Conservation (phyloP, 2,113 vertebrate species). For the Cryptotis parvus region DNA sequence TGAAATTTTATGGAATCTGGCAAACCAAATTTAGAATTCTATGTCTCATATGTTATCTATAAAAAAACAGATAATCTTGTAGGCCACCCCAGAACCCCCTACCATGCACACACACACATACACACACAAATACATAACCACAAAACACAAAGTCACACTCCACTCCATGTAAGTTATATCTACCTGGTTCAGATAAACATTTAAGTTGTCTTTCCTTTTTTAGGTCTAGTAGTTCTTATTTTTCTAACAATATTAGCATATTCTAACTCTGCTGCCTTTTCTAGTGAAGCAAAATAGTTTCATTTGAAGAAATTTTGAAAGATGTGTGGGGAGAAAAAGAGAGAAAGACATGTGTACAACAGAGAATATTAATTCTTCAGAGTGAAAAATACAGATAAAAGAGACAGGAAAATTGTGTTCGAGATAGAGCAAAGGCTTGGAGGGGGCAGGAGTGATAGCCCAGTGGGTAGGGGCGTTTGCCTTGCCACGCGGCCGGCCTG, state of each 20-base stretch:
- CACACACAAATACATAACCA: background rate
- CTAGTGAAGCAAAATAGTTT: too few relatives aligned
- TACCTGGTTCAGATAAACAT: background rate
- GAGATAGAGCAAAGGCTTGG: too few relatives aligned
- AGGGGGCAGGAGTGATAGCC: too few relatives aligned
- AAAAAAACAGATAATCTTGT: background rate
- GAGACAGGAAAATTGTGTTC: too few relatives aligned
- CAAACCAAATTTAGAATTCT: background rate
- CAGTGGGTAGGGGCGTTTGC: too few relatives aligned
- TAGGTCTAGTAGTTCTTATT: background rate
- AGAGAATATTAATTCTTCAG: too few relatives aligned
- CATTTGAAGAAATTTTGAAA: too few relatives aligned
- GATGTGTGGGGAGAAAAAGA: too few relatives aligned
- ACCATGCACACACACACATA: too few relatives aligned
- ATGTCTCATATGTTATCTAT: background rate
- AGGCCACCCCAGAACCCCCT: background rate
- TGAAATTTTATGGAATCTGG: constrained; percentile 3
- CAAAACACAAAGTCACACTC: background rate
- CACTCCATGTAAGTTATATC: background rate
- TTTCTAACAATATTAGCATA: background rate
- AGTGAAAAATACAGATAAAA: too few relatives aligned
- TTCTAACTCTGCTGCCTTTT: background rate
- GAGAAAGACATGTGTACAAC: too few relatives aligned
- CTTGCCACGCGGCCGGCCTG: too few relatives aligned
- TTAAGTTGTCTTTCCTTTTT: background rate